Evolutionary conservation across 2,797 vertebrate species (phyloP).

Genomic region (Sebastes minor): DNA sequence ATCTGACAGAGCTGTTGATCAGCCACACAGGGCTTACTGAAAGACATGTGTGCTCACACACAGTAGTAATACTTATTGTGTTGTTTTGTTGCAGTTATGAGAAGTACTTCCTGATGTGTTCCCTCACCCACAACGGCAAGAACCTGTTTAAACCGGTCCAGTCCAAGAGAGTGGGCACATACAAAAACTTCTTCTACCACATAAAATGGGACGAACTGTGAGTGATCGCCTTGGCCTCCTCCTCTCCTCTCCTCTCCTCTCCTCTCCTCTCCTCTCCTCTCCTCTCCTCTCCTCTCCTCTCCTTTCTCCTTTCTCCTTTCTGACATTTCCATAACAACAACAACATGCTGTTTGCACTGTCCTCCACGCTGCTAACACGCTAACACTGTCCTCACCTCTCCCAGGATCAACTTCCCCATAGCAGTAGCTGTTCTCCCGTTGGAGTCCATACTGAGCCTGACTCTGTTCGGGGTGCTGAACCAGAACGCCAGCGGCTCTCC

Average conservation of each 20-base stretch:
- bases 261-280: neutral
- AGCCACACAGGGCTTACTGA: too few species aligned
- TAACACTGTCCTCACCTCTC: neutral
- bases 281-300: neutral
- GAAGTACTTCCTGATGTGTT: slow-evolving; percentile 96
- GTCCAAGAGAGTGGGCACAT: slow-evolving; percentile 96
- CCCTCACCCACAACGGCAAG: slow-evolving; percentile 93
- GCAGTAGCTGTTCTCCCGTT: slow-evolving; percentile 93
- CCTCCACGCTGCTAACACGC: neutral
- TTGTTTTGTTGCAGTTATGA: slow-evolving; percentile 87
- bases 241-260: neutral
- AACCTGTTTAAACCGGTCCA: slow-evolving; percentile 97
- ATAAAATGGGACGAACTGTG: slow-evolving; percentile 98
- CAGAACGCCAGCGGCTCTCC: slow-evolving; percentile 92
- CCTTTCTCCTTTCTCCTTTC: neutral
- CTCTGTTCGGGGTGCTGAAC: slow-evolving; percentile 91
- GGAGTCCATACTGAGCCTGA: slow-evolving; percentile 91
- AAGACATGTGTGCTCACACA: neutral
- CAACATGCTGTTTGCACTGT: neutral
- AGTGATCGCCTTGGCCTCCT: slow-evolving; percentile 68
- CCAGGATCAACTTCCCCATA: slow-evolving; percentile 95
- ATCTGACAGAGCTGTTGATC: neutral
- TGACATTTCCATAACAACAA: neutral
- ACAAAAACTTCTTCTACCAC: slow-evolving; percentile 98
- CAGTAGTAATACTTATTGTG: neutral